Evolutionary conservation across 1,140 invertebrate genomes (phyloP).

Genomic region (Diabrotica undecimpunctata): DNA sequence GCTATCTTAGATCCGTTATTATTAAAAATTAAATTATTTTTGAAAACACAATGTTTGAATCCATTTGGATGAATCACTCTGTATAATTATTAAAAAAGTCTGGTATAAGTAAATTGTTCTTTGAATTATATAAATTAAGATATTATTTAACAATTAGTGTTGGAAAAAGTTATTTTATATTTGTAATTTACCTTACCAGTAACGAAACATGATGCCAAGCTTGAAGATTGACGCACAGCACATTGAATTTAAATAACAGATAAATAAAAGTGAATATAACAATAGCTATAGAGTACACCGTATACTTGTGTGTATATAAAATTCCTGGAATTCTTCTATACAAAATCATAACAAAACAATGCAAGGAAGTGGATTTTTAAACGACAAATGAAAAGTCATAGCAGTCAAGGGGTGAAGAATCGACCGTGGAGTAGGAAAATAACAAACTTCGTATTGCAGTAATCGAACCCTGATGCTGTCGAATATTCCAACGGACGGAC

Average conservation of each 20-base stretch:
- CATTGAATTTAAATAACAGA: slow-evolving; percentile 55
- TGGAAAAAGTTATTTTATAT: no score
- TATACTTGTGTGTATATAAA: slow-evolving; percentile 34
- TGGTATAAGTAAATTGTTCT: no score
- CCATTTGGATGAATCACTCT: no score
- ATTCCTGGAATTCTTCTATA: slow-evolving; percentile 32
- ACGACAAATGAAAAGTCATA: neutral
- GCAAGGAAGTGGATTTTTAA: neutral
- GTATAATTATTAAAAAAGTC: no score
- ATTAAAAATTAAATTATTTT: no score
- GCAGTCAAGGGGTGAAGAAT: neutral
- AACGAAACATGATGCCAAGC: slow-evolving; percentile 53
- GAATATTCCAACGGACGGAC: neutral
- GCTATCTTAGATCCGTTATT: no score
- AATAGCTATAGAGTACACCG: slow-evolving; percentile 27
- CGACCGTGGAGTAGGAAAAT: neutral
- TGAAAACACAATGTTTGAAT: no score
- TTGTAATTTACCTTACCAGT: slow-evolving; percentile 50
- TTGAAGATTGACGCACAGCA: slow-evolving; percentile 57
- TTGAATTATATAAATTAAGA: no score
- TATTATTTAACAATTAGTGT: no score
- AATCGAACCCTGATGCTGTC: neutral
- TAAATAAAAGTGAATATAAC: slow-evolving; percentile 33
- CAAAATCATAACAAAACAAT: slow-evolving; percentile 26
- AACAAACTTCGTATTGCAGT: neutral